A percentile compares a stretch with the other conserved stretches of the same genome.
Evolutionary conservation across 2,113 vertebrate genomes (phyloP).

Genomic region (Fukomys damarensis): DNA sequence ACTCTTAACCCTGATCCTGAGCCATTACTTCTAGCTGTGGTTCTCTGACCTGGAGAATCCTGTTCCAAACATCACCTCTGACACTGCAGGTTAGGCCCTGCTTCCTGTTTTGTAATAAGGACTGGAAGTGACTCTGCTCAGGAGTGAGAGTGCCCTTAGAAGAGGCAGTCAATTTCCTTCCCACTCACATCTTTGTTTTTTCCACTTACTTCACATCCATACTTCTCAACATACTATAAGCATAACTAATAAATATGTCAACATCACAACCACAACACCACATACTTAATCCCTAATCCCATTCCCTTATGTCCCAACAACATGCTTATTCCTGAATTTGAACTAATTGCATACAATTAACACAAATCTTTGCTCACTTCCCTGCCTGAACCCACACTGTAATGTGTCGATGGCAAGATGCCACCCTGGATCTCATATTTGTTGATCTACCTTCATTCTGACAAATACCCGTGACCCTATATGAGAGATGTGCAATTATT

Average conservation of each 20-base stretch:
- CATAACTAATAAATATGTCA: neutral
- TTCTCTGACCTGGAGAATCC: neutral
- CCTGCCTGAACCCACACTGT: neutral
- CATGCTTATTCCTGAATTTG: neutral
- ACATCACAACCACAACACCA: neutral
- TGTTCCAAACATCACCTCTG: neutral
- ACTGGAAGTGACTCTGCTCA: neutral
- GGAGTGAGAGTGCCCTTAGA: neutral
- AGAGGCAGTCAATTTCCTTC: neutral
- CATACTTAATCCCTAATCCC: neutral
- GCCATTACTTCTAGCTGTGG: neutral
- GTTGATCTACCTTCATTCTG: neutral
- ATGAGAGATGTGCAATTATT: neutral
- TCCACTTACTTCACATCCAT: neutral
- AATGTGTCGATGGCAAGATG: neutral
- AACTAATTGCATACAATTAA: neutral
- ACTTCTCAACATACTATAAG: neutral
- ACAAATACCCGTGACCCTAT: neutral
- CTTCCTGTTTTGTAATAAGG: neutral
- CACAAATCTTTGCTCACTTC: neutral
- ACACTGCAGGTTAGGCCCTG: neutral
- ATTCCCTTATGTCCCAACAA: neutral
- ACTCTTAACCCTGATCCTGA: neutral
- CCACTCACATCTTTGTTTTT: neutral
- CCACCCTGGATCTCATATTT: neutral